Evolutionary conservation across 2,888 invertebrate genomes (phyloP), one percentile per base, ranked within the genome.

Genomic region (Drosophila cracens): DNA sequence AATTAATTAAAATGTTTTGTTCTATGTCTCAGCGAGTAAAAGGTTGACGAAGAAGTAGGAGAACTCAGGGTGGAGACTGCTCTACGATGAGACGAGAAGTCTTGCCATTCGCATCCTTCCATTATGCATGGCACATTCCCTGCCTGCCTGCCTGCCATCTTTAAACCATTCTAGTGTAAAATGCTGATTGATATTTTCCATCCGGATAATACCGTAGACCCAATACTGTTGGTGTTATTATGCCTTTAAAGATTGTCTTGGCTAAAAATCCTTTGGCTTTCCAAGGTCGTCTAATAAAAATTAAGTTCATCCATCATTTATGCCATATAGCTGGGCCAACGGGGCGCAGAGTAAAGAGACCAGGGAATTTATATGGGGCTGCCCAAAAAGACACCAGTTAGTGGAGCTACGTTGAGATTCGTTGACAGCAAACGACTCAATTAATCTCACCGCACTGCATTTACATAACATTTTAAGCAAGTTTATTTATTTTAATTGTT

Each of bases 1-100:
- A 89, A 89, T 84, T 89, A 84, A 84, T 84, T 89, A 84, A 84
- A 87, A 87, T 84, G 87, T 82, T 87, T 84, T 89, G 84, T 84
- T 84, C 78, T 83, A 83, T 68, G 75, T 52, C 48, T 36, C 13
- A 48, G 10, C 38, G 13, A 51, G 43, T 29, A 11, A 33, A 21
- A 31, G 11, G 38, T 13, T 27, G 29, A 31, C 18, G 58, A 27
- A 54, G 31, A 36, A 2, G n/a, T 18, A 13, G 38, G 16, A 38
- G 25, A 25, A 48, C 48, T 48, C 13, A 7, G 27, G 13, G 27
- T 16, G 27, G 10, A 27, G 31, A 29, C 36, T 25, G 16, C 25
- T 4, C 8, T 2, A 65, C 33, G 53, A 60, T 33, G 79, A 64
- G 81, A 62, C 58, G 21, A 65, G 61, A 36, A 58, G 36, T 53